Conservation (phyloP, 1,140 invertebrate species). For the Achatina immaculata region DNA sequence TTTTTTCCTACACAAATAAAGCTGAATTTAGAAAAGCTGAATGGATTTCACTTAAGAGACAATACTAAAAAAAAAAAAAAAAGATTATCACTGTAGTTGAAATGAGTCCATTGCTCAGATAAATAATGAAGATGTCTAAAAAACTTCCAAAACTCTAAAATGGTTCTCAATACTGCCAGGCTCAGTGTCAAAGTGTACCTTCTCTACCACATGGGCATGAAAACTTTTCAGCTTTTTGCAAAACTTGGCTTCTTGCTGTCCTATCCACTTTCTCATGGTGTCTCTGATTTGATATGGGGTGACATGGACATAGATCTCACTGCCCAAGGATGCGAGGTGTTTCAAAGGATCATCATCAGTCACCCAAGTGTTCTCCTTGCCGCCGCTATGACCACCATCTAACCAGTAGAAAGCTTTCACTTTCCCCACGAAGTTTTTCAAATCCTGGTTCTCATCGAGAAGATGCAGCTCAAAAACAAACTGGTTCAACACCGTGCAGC, state of each 20-base stretch:
- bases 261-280: conserved; percentile 83
- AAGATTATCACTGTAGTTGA: too few species aligned
- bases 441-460: conserved; percentile 38
- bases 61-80: too few species aligned
- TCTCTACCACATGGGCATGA: conserved; percentile 76
- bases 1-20: too few species aligned
- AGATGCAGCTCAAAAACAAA: conserved; percentile 84
- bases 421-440: conserved; percentile 50
- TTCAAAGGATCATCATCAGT: conserved; percentile 80
- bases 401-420: conserved; percentile 84
- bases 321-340: conserved; percentile 74
- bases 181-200: conserved; percentile 79
- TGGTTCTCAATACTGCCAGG: conserved; percentile 77
- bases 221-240: conserved; percentile 77
- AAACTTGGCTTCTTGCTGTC: conserved; percentile 84
- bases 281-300: conserved; percentile 86
- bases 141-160: conserved; percentile 78
- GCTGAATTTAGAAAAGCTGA: too few species aligned
- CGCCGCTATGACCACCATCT: conserved; percentile 87
- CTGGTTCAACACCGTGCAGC: conserved; percentile 91
- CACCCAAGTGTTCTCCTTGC: conserved; percentile 85
- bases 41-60: too few species aligned
- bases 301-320: conserved; percentile 80
- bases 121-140: too few species aligned
- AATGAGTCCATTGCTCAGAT: too few species aligned